Conservation (phyloP, 2,113 vertebrate species). For the Aspiorhynchus laticeps region DNA sequence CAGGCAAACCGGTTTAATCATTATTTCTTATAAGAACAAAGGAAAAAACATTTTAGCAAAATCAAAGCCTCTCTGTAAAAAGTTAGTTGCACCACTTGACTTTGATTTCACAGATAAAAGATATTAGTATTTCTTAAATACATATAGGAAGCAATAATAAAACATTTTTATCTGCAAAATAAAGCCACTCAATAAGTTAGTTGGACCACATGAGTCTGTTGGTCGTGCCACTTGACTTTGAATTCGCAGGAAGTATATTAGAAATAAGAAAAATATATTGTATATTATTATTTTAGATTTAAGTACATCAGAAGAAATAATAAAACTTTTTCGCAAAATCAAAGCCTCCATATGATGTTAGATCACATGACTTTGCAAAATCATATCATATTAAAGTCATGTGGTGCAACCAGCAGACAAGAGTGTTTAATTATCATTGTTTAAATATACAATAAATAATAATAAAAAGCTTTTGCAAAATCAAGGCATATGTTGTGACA, state of each 20-base stretch:
- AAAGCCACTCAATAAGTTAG: neutral
- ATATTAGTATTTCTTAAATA: neutral
- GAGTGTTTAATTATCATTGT: neutral
- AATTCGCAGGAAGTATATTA: neutral
- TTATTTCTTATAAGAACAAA: no score
- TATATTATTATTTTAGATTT: no score
- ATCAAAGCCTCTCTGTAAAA: no score
- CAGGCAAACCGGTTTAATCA: no score
- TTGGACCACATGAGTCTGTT: neutral
- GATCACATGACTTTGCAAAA: neutral
- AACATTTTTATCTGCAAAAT: neutral
- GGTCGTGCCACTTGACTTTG: neutral
- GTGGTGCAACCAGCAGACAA: neutral
- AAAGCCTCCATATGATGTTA: neutral
- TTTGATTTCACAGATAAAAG: neutral
- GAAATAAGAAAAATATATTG: no score
- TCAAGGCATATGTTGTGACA: neutral
- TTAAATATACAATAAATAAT: neutral
- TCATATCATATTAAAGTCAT: no score
- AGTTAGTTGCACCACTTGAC: no score
- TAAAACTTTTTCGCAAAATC: neutral
- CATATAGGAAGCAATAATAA: neutral
- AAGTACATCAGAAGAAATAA: neutral
- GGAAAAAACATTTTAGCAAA: no score
- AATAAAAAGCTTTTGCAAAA: neutral